phyloP scores from a whole-genome alignment of 2,797 vertebrate species.

The Tragopan temminckii region DNA sequence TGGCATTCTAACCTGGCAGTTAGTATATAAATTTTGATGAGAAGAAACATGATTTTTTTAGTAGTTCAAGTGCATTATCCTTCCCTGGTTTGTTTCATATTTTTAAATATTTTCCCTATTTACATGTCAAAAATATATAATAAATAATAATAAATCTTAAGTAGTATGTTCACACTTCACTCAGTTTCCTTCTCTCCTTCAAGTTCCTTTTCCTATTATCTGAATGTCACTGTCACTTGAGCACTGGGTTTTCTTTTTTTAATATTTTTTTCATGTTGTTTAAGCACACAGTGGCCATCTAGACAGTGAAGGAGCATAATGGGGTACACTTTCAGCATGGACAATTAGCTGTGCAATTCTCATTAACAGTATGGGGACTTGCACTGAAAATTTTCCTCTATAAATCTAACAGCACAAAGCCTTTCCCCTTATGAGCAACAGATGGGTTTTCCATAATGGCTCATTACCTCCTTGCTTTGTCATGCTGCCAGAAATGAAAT shows the following conservation, averaged over 20 bases:
- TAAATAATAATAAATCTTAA: not conserved
- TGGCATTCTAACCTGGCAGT: not conserved
- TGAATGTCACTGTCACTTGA: not conserved
- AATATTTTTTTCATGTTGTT: constrained; percentile 43
- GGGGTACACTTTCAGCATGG: constrained; percentile 69
- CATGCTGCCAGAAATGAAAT: constrained; percentile 81
- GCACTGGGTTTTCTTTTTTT: constrained; percentile 18
- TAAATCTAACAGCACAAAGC: constrained; percentile 68
- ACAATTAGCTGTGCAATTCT: constrained; percentile 78
- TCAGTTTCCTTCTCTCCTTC: not conserved
- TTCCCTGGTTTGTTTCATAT: not conserved
- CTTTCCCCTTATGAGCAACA: constrained; percentile 83
- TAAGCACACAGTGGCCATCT: constrained; percentile 49
- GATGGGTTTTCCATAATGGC: constrained; percentile 84
- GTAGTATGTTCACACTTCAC: not conserved
- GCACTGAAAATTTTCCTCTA: constrained; percentile 69
- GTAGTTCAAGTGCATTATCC: rapidly evolving
- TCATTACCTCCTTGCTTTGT: constrained; percentile 82
- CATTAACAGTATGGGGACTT: constrained; percentile 76
- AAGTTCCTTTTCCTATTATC: not conserved
- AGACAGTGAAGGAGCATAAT: constrained; percentile 64
- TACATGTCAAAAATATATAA: not conserved
- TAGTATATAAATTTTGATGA: not conserved
- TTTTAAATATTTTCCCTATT: not conserved
- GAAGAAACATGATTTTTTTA: not conserved